Evolutionary conservation across 2,113 vertebrate genomes (phyloP).

Genomic region (Megalops atlanticus): DNA sequence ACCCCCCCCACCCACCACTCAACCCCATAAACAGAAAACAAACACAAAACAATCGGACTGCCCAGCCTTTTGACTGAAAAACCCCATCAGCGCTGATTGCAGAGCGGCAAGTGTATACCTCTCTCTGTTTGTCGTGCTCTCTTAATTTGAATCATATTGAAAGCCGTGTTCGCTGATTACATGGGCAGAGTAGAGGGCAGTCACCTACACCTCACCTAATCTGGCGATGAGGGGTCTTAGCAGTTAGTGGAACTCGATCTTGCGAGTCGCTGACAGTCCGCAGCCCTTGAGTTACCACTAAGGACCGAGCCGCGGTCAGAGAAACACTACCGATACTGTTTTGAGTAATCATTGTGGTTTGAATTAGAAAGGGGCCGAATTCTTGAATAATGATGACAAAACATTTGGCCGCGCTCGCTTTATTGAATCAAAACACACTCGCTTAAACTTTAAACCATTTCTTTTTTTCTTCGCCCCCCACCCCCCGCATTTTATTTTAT

Average conservation of each 20-base stretch:
- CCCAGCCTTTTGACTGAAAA: no score
- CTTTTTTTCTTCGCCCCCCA: conserved; percentile 28
- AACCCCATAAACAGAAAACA: background rate
- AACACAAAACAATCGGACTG: background rate
- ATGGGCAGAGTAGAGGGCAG: conserved; percentile 38
- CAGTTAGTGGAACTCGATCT: conserved; percentile 55
- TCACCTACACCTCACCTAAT: conserved; percentile 57
- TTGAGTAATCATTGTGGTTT: conserved; percentile 60
- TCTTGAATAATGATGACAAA: conserved; percentile 66
- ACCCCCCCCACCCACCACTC: background rate
- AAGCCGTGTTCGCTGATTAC: conserved; percentile 32
- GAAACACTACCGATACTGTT: conserved; percentile 55
- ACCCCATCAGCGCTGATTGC: conserved; percentile 1
- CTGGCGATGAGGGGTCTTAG: conserved; percentile 63
- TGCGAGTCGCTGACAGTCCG: conserved; percentile 59
- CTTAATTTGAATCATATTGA: conserved; percentile 40
- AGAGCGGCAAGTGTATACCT: background rate
- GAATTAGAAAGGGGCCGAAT: conserved; percentile 63
- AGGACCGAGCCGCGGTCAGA: conserved; percentile 47
- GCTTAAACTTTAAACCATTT: conserved; percentile 59
- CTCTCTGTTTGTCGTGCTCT: conserved; percentile 7
- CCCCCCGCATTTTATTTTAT: conserved; percentile 55
- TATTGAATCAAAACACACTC: conserved; percentile 65
- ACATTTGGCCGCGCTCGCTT: conserved; percentile 60
- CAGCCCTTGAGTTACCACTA: conserved; percentile 40